Percentiles rank a stretch among this genome's conserved stretches.
phyloP scores from a whole-genome alignment of 2,888 invertebrate genomes.

The Amorpha juglandis region DNA sequence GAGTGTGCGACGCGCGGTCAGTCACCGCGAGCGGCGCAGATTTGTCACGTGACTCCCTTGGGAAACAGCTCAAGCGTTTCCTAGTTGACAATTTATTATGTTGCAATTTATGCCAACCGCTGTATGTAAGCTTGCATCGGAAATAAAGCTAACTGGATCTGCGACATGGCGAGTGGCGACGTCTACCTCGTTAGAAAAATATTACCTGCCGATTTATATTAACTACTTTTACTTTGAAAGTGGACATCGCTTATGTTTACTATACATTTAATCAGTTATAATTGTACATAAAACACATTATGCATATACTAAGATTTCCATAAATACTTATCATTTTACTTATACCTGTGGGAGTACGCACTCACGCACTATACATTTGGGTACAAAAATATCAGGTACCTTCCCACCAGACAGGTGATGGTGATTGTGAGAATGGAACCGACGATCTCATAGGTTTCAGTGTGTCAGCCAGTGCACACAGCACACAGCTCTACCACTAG shows the following conservation, averaged over 20 bases:
- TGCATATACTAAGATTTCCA: too few relatives aligned
- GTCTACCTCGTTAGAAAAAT: constrained; percentile 26
- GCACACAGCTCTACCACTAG: too few relatives aligned
- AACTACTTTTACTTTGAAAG: constrained; percentile 18
- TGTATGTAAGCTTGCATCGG: constrained; percentile 20
- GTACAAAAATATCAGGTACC: too few relatives aligned
- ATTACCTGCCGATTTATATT: constrained; percentile 5
- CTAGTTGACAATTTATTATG: constrained; percentile 33
- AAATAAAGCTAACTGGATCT: constrained; percentile 28
- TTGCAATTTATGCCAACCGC: constrained; percentile 26
- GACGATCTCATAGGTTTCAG: too few relatives aligned
- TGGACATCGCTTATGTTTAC: background rate
- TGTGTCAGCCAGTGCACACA: too few relatives aligned
- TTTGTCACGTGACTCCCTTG: constrained; percentile 44
- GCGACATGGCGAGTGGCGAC: constrained; percentile 16
- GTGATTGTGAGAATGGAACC: too few relatives aligned
- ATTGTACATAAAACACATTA: background rate
- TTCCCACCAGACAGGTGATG: too few relatives aligned
- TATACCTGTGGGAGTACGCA: too few relatives aligned
- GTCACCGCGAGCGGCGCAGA: constrained; percentile 29
- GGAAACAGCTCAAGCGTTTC: constrained; percentile 36
- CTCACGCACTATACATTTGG: too few relatives aligned
- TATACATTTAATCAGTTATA: background rate
- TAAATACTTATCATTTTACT: too few relatives aligned
- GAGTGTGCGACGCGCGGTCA: constrained; percentile 37